Evolutionary conservation across 2,113 vertebrate species (phyloP), one percentile per base, ranked within the genome.

Genomic region (Porphyrio hochstetteri): DNA sequence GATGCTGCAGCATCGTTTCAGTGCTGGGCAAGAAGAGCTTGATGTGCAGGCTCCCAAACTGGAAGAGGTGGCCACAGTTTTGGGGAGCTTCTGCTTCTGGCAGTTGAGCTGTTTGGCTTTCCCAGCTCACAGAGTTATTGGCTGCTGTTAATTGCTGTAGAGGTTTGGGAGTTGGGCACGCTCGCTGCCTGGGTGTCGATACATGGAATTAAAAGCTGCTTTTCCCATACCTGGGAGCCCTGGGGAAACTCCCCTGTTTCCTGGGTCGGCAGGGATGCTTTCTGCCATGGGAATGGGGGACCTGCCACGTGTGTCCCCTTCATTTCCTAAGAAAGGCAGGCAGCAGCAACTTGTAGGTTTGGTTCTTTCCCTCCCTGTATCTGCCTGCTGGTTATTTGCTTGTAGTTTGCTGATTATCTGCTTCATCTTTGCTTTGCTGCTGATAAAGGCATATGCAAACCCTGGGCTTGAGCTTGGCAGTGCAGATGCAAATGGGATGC

Each of bases 241-340:
- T 13, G 86, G 35, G 36, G 92, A 4, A 59, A 3, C 3, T 78
- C 69, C 36, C 0, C 0, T 31, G 2, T 92, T 72, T 77, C 36
- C n/a, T 0, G 1, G 42, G 35, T 13, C 5, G 8, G 38, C 29
- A 17, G 75, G 75, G 59, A 25, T 13, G 65, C 18, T 70, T 44
- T n/a, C 12, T 12, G 7, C 61, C 35, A 0, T 16, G 5, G 60
- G 35, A 4, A 7, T 3, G 14, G 28, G 44, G 69, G 46, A 52
- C 3, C n/a, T 6, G 53, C 36, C 13, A 0, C 0, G 1, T 9
- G 40, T 6, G 50, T 53, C 52, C 25, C 10, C 17, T 7, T 5
- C 0, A 2, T 7, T 1, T 64, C 53, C 18, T 56, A 8, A 44
- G 24, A 29, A 9, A 44, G 42, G 17, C 13, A 8, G 52, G 42